Evolutionary conservation across 2,888 invertebrate genomes (phyloP), one percentile per base, ranked within the genome.

Genomic region (Heteromurus nitidus): DNA sequence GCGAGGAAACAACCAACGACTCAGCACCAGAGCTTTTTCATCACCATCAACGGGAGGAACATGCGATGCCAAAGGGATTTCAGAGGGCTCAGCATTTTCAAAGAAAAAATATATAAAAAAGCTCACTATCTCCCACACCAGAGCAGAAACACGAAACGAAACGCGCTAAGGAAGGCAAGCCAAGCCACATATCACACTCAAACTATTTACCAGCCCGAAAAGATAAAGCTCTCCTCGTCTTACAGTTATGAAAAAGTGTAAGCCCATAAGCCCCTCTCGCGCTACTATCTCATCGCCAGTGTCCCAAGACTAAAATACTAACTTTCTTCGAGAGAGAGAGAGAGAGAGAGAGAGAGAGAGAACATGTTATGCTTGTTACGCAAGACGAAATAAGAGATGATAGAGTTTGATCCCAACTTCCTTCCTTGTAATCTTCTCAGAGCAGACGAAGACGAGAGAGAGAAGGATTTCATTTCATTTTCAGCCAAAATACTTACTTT

Each of bases 381-480:
- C 73, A 73, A 58, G 58, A 73, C 58, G 75, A 75, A 67, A 75
- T 75, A 67, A 60, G 65, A 74, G 75, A 75, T 75, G 75, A 75
- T 75, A 75, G 75, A 75, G 75, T 68, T 75, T 75, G 75, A 75
- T 75, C 75, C 75, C 75, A 75, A 75, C 75, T 75, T 75, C 75
- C 75, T 75, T 75, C 67, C 75, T 75, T 68, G 74, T 74, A 75
- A 75, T 75, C 75, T 75, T 68, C 58, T 68, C 53, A 60, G 75
- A 47, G 64, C 30, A 68, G 58, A 36, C 36, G 36, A 50, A 36
- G 13, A 13, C 9, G 36, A 36, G 36, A 36, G 9, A 13, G 13
- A 36, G 36, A 74, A 67, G 68, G 75, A 65, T 75, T 75, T 75
- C 74, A 74, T 75, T 75, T 75, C 75, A 68, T 75, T 67, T 50